Evolutionary conservation across 2,888 invertebrate species (phyloP).

Genomic region (Xanthorhoe designata): DNA sequence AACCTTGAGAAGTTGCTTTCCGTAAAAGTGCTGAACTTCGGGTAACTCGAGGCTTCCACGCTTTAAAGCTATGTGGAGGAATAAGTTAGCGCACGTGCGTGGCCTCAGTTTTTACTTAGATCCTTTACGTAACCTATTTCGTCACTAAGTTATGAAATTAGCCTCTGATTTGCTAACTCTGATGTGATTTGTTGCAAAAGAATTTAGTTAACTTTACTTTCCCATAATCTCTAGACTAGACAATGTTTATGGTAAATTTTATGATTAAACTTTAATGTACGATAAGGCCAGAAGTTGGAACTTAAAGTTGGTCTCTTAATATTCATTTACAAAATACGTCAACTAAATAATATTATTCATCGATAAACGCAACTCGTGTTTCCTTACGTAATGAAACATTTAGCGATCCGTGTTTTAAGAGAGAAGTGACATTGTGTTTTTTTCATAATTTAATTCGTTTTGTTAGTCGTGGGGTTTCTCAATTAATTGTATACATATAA

Average conservation of each 20-base stretch:
- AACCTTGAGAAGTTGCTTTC: not conserved
- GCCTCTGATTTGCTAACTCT: not conserved
- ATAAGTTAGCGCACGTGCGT: not conserved
- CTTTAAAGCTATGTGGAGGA: not conserved
- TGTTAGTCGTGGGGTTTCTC: constrained; percentile 19
- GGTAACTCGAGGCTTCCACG: not conserved
- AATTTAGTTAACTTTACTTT: not conserved
- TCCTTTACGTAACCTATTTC: not conserved
- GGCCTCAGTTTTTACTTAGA: not conserved
- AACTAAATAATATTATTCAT: constrained; percentile 60
- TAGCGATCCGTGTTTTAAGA: constrained; percentile 58
- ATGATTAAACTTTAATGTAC: not conserved
- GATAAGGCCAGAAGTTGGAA: not conserved
- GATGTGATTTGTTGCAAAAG: not conserved
- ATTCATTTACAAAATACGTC: constrained; percentile 18
- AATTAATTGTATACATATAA: constrained; percentile 15
- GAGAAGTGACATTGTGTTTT: constrained; percentile 44
- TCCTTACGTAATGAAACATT: constrained; percentile 60
- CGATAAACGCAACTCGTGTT: constrained; percentile 67
- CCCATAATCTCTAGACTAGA: not conserved
- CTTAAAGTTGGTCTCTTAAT: not conserved
- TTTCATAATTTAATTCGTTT: constrained; percentile 39
- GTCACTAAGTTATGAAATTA: not conserved
- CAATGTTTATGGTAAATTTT: not conserved
- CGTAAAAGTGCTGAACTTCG: not conserved